phyloP scores from a whole-genome alignment of 2,888 invertebrate species.

The Galerucella calmariensis region DNA sequence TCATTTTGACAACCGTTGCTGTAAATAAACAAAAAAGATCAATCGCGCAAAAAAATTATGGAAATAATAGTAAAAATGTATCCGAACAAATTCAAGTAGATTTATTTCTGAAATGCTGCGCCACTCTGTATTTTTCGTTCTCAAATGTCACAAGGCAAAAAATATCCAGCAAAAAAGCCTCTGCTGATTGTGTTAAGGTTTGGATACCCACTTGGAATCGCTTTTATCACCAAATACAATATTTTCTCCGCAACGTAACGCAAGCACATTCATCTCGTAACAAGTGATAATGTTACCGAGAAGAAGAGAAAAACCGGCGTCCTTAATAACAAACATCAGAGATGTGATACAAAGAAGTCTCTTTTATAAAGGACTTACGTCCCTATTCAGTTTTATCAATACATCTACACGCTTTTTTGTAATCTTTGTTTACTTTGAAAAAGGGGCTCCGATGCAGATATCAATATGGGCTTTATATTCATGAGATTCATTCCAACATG shows the following conservation, averaged over 20 bases:
- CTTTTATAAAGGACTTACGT: constrained; percentile 95
- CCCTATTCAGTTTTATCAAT: constrained; percentile 92
- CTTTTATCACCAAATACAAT: constrained; percentile 3
- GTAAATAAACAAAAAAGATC: no score
- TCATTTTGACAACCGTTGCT: no score
- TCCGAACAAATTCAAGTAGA: no score
- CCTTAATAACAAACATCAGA: constrained; percentile 96
- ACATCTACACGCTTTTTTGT: constrained; percentile 95
- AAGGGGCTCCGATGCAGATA: constrained; percentile 16
- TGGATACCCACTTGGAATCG: background rate
- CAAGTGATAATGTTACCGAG: constrained; percentile 27
- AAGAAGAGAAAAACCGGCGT: constrained; percentile 64
- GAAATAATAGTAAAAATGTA: no score
- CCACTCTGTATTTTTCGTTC: no score
- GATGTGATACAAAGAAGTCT: constrained; percentile 87
- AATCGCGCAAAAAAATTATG: no score
- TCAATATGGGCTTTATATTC: constrained; percentile 10
- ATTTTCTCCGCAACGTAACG: background rate
- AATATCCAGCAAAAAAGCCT: background rate
- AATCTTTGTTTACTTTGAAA: constrained; percentile 69
- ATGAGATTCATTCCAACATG: background rate
- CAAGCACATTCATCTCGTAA: constrained; percentile 18
- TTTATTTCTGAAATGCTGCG: no score
- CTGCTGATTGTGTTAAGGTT: background rate
- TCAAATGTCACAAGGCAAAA: background rate